Conservation (phyloP, 2,113 vertebrate species). For the Bufo gargarizans region DNA sequence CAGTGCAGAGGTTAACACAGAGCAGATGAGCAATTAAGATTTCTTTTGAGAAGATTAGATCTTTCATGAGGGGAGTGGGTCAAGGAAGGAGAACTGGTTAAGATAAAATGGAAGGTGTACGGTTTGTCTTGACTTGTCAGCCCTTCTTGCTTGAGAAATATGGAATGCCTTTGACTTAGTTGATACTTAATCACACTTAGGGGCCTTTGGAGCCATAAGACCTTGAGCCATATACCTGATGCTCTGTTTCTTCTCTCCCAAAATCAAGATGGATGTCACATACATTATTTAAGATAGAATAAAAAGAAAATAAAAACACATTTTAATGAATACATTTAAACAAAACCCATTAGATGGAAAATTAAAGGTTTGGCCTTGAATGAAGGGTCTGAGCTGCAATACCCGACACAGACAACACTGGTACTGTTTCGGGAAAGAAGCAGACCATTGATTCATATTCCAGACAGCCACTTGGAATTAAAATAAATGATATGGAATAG, state of each 20-base stretch:
- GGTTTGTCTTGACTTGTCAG: background rate
- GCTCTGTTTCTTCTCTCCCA: background rate
- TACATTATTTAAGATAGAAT: background rate
- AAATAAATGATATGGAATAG: too few relatives aligned
- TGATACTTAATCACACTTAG: constrained; percentile 5
- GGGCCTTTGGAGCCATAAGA: constrained; percentile 11
- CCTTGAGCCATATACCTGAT: constrained; percentile 26
- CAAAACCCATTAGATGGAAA: background rate
- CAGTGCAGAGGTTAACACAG: constrained; percentile 72
- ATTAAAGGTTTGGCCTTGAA: background rate
- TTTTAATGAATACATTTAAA: background rate
- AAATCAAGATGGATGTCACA: background rate
- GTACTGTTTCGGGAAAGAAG: background rate
- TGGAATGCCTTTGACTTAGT: constrained; percentile 11
- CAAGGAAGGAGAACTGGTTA: background rate
- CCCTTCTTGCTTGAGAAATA: background rate
- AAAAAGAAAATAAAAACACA: background rate
- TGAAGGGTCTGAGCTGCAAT: background rate
- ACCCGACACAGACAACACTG: background rate
- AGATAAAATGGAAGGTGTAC: constrained; percentile 21
- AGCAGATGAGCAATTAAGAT: constrained; percentile 68
- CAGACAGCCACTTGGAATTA: too few relatives aligned
- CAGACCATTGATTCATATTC: background rate
- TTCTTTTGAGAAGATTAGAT: constrained; percentile 56
- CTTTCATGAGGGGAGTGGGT: constrained; percentile 38